These are phyloP conservation scores for Acronicta aceris DNA, from an alignment of 2,888 invertebrate species.

Conservation along the genomic window DNA sequence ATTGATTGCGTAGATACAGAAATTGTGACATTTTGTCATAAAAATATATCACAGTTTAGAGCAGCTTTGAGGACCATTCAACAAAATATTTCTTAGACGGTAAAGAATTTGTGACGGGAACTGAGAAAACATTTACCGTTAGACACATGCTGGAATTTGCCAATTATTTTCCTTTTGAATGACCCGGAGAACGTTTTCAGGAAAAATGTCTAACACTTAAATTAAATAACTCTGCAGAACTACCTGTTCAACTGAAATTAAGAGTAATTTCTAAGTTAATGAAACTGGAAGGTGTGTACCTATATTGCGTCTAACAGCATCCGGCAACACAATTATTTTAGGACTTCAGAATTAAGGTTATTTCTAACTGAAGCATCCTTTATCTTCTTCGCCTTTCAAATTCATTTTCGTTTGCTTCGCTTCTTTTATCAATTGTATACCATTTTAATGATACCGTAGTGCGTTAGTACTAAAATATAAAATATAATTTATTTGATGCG, in stretches of 20 bases:
- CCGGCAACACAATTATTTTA: too few species aligned
- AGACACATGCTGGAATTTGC: slow-evolving; percentile 58
- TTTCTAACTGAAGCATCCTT: too few species aligned
- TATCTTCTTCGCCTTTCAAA: too few species aligned
- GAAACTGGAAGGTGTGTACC: background rate
- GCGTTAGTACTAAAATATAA: too few species aligned
- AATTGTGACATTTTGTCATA: slow-evolving; percentile 19
- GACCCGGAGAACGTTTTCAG: slow-evolving; percentile 22
- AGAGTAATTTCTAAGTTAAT: slow-evolving; percentile 19
- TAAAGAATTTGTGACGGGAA: slow-evolving; percentile 48
- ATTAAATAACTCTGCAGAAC: slow-evolving; percentile 38
- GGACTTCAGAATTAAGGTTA: too few species aligned
- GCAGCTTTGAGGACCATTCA: slow-evolving; percentile 44
- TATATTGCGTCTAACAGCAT: background rate
- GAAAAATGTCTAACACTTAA: slow-evolving; percentile 42
- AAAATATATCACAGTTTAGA: slow-evolving; percentile 54
- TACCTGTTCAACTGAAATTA: slow-evolving; percentile 15
- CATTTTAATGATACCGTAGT: too few species aligned
- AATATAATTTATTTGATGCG: too few species aligned
- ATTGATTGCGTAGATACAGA: too few species aligned
- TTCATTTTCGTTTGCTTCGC: too few species aligned
- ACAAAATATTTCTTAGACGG: slow-evolving; percentile 52
- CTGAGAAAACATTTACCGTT: slow-evolving; percentile 54
- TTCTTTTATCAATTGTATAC: too few species aligned
- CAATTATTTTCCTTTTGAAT: slow-evolving; percentile 55